Evolutionary conservation across 1,140 invertebrate genomes (phyloP).

Genomic region (Uloborus diversus): DNA sequence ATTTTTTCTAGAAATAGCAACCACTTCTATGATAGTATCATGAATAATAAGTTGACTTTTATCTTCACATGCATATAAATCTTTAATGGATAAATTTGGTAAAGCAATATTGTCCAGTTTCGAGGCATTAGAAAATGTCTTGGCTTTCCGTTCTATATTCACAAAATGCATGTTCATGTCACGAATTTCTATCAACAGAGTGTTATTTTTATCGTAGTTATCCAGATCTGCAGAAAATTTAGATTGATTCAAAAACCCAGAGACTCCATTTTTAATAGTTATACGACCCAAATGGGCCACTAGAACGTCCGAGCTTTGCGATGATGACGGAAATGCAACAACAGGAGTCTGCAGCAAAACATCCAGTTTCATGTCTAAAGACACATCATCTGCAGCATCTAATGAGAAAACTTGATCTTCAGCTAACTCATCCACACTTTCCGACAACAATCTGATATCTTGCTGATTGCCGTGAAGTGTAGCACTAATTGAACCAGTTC

Average conservation of each 20-base stretch:
- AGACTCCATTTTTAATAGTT: conserved; percentile 32
- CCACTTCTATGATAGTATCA: conserved; percentile 78
- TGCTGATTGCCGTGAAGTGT: conserved; percentile 33
- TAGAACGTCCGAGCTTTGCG: conserved; percentile 82
- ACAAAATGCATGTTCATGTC: conserved; percentile 90
- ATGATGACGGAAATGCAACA: conserved; percentile 81
- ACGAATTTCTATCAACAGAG: conserved; percentile 72
- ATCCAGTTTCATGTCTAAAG: conserved; percentile 65
- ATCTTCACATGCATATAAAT: conserved; percentile 75
- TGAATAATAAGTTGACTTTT: conserved; percentile 76
- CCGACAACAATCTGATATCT: conserved; percentile 6
- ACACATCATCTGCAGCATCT: conserved; percentile 11
- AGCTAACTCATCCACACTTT: conserved; percentile 23
- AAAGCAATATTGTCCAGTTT: conserved; percentile 52
- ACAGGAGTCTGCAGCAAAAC: conserved; percentile 89
- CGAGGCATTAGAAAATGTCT: conserved; percentile 15
- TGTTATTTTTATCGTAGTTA: conserved; percentile 47
- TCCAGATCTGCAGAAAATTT: conserved; percentile 3
- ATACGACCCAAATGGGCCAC: conserved; percentile 94
- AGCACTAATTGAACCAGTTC: conserved; percentile 39
- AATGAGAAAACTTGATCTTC: background rate
- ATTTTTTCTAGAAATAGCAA: background rate
- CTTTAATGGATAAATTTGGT: conserved; percentile 67
- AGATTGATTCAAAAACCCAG: conserved; percentile 43
- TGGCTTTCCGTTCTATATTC: conserved; percentile 66